phyloP scores from a whole-genome alignment of 2,888 invertebrate genomes.

The Lordiphosa andalusiaca region DNA sequence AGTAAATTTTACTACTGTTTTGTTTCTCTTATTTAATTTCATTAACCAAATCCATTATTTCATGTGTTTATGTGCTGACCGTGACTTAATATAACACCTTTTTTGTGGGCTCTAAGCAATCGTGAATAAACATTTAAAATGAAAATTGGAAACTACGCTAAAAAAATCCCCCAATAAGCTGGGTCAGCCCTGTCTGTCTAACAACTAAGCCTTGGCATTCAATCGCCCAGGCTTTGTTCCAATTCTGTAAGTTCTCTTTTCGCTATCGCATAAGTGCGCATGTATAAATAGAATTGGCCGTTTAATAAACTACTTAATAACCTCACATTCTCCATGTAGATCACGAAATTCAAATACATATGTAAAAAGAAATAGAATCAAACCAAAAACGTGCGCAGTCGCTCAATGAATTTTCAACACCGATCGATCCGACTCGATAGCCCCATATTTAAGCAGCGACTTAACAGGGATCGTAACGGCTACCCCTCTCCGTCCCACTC shows the following conservation, averaged over 20 bases:
- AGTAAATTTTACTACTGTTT: too few species aligned
- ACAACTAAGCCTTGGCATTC: conserved; percentile 24
- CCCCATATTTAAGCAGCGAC: conserved; percentile 52
- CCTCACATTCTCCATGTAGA: conserved; percentile 26
- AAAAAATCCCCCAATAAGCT: background rate
- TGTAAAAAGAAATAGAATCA: conserved; percentile 12
- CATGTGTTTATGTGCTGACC: too few species aligned
- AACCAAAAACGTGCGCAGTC: conserved; percentile 51
- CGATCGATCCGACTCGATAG: conserved; percentile 26
- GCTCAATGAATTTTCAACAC: conserved; percentile 41
- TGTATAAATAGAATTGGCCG: conserved; percentile 22
- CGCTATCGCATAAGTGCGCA: conserved; percentile 29
- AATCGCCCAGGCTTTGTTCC: conserved; percentile 10
- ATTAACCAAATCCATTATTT: too few species aligned
- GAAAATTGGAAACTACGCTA: conserved; percentile 12
- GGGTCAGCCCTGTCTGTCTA: too few species aligned
- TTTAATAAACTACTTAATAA: conserved; percentile 10
- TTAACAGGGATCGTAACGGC: conserved; percentile 34
- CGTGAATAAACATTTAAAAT: conserved; percentile 30
- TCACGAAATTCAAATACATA: conserved; percentile 30
- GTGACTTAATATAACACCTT: conserved; percentile 30
- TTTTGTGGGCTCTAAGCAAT: conserved; percentile 20
- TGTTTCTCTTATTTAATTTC: too few species aligned
- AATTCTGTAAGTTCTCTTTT: conserved; percentile 16
- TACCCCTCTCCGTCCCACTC: background rate